phyloP scores from a whole-genome alignment of 2,888 invertebrate species.

The Drosophila multiciliata region DNA sequence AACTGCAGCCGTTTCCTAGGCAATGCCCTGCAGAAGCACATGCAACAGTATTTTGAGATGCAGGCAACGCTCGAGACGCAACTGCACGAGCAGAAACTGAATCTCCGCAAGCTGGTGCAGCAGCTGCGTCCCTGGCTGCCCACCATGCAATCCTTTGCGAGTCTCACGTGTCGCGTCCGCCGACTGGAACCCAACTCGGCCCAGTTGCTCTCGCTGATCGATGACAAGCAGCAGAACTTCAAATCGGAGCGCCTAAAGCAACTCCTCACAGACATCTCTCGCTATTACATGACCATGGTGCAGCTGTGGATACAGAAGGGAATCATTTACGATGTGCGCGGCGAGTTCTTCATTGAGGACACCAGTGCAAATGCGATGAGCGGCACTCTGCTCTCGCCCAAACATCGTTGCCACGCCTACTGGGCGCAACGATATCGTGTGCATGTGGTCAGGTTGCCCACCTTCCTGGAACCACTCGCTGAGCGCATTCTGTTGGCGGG shows the following conservation, averaged over 20 bases:
- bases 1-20: slow-evolving; percentile 39
- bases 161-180: slow-evolving; percentile 39
- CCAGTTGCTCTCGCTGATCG: slow-evolving; percentile 49
- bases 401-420: slow-evolving; percentile 57
- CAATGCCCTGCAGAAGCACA: slow-evolving; percentile 25
- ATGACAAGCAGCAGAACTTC: slow-evolving; percentile 33
- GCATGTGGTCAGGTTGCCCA: slow-evolving; percentile 43
- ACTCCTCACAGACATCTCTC: slow-evolving; percentile 36
- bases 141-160: slow-evolving; percentile 44
- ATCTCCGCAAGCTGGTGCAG: slow-evolving; percentile 50
- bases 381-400: slow-evolving; percentile 50
- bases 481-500: slow-evolving; percentile 55
- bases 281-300: slow-evolving; percentile 63
- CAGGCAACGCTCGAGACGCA: slow-evolving; percentile 54
- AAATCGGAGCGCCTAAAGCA: slow-evolving; percentile 21
- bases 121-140: slow-evolving; percentile 59
- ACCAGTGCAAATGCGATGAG: slow-evolving; percentile 37
- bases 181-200: slow-evolving; percentile 30
- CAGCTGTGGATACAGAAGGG: slow-evolving; percentile 71
- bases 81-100: slow-evolving; percentile 37
- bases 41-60: slow-evolving; percentile 54
- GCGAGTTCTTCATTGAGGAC: slow-evolving; percentile 67
- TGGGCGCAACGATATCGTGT: slow-evolving; percentile 55
- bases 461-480: slow-evolving; percentile 36
- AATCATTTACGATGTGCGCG: slow-evolving; percentile 50